phyloP scores from a whole-genome alignment of 2,113 vertebrate genomes.

The Syrmaticus mikado region DNA sequence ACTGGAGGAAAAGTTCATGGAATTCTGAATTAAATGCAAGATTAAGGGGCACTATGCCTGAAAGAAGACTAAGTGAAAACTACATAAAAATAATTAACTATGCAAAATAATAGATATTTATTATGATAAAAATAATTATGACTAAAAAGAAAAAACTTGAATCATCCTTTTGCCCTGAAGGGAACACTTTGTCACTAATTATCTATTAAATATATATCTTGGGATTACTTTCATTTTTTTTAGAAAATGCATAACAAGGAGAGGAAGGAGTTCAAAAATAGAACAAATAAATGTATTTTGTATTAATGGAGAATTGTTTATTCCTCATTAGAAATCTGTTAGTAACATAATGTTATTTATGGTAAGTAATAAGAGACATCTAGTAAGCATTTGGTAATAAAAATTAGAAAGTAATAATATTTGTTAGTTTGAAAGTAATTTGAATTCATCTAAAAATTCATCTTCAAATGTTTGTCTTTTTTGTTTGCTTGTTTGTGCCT shows the following conservation, averaged over 20 bases:
- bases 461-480: neutral
- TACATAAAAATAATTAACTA: neutral
- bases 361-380: slow-evolving; percentile 25
- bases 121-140: neutral
- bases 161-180: neutral
- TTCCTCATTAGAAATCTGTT: slow-evolving; percentile 74
- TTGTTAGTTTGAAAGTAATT: slow-evolving; percentile 32
- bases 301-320: slow-evolving; percentile 74
- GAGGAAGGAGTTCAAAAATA: slow-evolving; percentile 17
- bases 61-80: neutral
- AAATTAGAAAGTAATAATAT: slow-evolving; percentile 56
- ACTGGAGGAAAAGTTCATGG: neutral
- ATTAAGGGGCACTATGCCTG: neutral
- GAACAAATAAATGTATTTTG: slow-evolving; percentile 39
- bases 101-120: neutral
- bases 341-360: slow-evolving; percentile 68
- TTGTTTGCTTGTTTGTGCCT: neutral
- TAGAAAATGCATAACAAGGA: slow-evolving; percentile 1
- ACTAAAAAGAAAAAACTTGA: neutral
- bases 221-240: neutral
- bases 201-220: neutral
- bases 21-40: neutral
- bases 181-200: neutral
- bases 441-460: neutral
- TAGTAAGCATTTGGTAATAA: slow-evolving; percentile 55